Conservation (phyloP, 2,113 vertebrate species). For the Gadus chalcogrammus region DNA sequence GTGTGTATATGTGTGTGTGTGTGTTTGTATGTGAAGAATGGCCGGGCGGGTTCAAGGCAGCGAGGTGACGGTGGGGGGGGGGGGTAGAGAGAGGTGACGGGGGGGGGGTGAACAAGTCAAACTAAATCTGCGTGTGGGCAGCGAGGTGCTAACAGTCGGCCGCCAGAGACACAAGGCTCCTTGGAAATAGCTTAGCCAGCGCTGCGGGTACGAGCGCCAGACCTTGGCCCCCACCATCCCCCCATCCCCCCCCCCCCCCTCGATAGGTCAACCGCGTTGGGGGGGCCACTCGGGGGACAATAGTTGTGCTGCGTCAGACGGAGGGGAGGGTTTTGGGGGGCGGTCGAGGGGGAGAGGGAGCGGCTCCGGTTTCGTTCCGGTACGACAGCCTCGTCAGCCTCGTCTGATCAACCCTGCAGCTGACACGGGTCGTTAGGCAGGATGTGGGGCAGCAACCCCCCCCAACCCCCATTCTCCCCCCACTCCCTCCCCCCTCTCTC, state of each 20-base stretch:
- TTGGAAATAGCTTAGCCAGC: slow-evolving; percentile 70
- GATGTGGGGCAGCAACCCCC: background rate
- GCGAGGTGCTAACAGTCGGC: slow-evolving; percentile 56
- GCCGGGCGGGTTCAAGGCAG: too few relatives aligned
- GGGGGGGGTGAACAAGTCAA: background rate
- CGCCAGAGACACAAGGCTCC: slow-evolving; percentile 65
- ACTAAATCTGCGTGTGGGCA: slow-evolving; percentile 32
- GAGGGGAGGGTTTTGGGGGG: slow-evolving; percentile 26
- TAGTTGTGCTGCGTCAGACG: slow-evolving; percentile 25
- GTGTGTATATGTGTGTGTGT: too few relatives aligned
- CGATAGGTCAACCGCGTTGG: slow-evolving; percentile 46
- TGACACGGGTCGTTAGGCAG: background rate
- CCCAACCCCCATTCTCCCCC: too few relatives aligned
- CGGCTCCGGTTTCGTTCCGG: slow-evolving; percentile 10
- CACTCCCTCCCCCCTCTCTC: too few relatives aligned
- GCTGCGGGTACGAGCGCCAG: slow-evolving; percentile 33
- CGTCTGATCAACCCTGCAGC: slow-evolving; percentile 18
- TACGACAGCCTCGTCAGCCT: slow-evolving; percentile 23
- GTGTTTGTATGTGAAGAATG: too few relatives aligned
- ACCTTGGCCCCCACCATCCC: slow-evolving; percentile 46
- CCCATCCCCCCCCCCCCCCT: slow-evolving; percentile 25
- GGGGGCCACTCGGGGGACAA: slow-evolving; percentile 36
- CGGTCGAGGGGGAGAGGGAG: slow-evolving; percentile 13
- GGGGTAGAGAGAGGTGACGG: too few relatives aligned
- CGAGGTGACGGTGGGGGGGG: too few relatives aligned